Base-by-base conservation (phyloP, 2,113 vertebrate genomes). In the Lichenostomus cassidix region DNA sequence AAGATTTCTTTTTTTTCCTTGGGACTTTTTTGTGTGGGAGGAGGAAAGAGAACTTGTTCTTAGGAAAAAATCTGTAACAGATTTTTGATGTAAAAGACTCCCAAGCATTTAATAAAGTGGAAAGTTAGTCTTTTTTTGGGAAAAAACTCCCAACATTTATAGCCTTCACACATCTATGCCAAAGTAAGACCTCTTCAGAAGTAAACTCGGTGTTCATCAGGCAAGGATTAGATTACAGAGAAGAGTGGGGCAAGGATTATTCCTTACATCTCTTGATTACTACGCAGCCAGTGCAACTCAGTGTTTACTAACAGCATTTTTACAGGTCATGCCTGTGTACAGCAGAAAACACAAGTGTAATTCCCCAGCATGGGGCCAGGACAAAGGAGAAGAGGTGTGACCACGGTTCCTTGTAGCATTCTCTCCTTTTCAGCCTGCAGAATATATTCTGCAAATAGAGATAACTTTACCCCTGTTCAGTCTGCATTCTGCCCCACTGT, bases 61-160 rank as follows among this genome's bases (percentile, higher is more conserved):
- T 92, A 76, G 79, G 93, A 95, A 95, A 96, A 94, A 91, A 49
- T 39, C 46, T 90, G 92, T 76, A 92, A 94, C 52, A 77, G 12
- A 79, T 96, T 90, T 93, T 94, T 93, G 28, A 89, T 93, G 47
- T 64, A 55, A 69, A 91, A 95, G 52, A 77, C 50, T 94, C 55
- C 62, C 4, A 3, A 90, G 67, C 46, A 74, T 76, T 92, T 94
- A 77, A 70, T 80, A 95, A 89, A 93, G 64, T 93, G 93, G 90
- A 93, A 96, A 95, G 56, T 87, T 56, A 65, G 81, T 29, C 58
- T 76, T 87, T 88, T 88, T 46, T 0, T 0, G 22, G 28, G 7
- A 8, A 14, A 44, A 59, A 60, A 17, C 27, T 69, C 41, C 21
- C 27, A 86, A 28, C 49, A 46, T 74, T 87, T 83, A 76, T 44